Evolutionary conservation across 2,888 invertebrate genomes (phyloP), one percentile per base, ranked within the genome.

Genomic region (Fragum fragum): DNA sequence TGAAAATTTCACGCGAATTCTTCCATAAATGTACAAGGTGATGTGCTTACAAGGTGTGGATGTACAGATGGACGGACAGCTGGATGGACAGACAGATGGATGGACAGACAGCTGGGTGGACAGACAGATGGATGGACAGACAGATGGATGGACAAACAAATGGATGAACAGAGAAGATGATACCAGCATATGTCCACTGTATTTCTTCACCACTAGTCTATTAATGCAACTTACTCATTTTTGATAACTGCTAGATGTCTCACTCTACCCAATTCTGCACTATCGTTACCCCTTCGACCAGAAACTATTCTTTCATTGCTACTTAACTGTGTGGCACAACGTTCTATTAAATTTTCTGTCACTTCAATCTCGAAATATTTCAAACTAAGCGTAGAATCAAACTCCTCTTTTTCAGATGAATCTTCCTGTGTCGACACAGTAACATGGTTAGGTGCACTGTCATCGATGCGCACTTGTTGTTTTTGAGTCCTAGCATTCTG

Each of bases 291-390:
- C 9, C 86, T 57, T 32, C 89, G 82, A 23, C 92, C 87, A 23
- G 86, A 88, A 16, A 94, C 92, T 1, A 94, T 90, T 71, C 90
- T 89, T 66, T 93, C 91, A 85, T 94, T 94, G 72, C 90, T 90
- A 78, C 93, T 93, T 21, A 94, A 86, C 73, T 91, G 90, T 6
- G 93, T 93, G 21, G 94, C 94, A 88, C 93, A 93, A 36, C 93
- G 73, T 63, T 93, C 93, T 3, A 94, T 88, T 82, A 94, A 82
- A 69, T 91, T 85, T 26, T 94, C 92, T 0, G 92, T 87, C 18
- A 94, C 94, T 69, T 92, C 91, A 47, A 94, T 94, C 68, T 89
- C 88, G 73, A 88, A 93, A 80, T 93, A 93, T 42, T 87, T 81
- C 66, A 93, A 81, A 74, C 91, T 92, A 47, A 86, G 82, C 21